Conservation (phyloP, 2,113 vertebrate species). For the Turnix velox region DNA sequence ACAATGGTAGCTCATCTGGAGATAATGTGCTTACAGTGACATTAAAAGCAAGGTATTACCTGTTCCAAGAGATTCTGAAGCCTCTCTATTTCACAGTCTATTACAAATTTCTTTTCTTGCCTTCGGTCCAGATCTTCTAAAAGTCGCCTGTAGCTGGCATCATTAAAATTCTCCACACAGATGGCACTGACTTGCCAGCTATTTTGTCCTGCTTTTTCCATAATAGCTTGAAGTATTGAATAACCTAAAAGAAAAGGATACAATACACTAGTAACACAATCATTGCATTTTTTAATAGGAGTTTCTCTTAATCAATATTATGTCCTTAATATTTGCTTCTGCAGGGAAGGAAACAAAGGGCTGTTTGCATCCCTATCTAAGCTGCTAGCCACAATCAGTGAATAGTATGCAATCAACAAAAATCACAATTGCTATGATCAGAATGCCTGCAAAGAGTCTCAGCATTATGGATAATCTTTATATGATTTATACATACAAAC, state of each 20-base stretch:
- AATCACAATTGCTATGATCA: neutral
- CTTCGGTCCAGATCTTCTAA: conserved; percentile 95
- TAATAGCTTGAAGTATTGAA: conserved; percentile 98
- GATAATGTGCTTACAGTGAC: neutral
- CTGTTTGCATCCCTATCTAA: neutral
- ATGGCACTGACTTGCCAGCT: conserved; percentile 98
- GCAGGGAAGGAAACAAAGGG: neutral
- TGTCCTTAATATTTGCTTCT: neutral
- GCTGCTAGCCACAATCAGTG: neutral
- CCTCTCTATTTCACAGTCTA: conserved; percentile 96
- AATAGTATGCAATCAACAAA: neutral
- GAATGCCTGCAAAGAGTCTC: neutral
- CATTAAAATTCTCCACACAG: conserved; percentile 98
- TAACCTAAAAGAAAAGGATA: conserved; percentile 83
- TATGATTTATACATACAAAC: neutral
- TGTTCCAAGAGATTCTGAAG: conserved; percentile 96
- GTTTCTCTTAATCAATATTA: conserved; percentile 14
- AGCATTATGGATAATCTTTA: neutral
- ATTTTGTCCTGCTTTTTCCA: conserved; percentile 98
- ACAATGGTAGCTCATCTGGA: neutral
- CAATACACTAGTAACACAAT: conserved; percentile 27
- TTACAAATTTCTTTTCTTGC: conserved; percentile 96
- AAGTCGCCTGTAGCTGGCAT: conserved; percentile 91
- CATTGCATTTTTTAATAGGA: neutral
- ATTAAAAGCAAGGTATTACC: conserved; percentile 73